Conservation (phyloP, 2,113 vertebrate species). For the Galbula dea region DNA sequence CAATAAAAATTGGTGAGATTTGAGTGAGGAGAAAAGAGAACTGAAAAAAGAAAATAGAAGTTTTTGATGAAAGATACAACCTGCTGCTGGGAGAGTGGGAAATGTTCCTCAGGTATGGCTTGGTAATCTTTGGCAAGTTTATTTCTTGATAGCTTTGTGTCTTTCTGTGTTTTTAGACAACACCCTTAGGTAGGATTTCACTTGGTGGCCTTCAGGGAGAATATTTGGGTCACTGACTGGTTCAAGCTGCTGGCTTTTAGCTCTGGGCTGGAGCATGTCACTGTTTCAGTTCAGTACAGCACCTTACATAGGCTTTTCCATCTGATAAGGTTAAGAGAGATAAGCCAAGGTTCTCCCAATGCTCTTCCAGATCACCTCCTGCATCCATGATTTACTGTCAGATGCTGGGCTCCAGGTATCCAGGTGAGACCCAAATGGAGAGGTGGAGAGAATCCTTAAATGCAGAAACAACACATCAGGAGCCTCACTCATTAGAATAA, state of each 20-base stretch:
- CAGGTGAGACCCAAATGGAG: not conserved
- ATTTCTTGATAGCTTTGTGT: not conserved
- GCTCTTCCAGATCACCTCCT: not conserved
- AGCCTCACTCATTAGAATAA: not conserved
- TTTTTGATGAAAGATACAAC: not conserved
- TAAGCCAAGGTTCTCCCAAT: not conserved
- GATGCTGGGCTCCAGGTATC: not conserved
- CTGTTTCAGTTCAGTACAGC: not conserved
- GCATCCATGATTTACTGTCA: not conserved
- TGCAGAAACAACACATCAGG: not conserved
- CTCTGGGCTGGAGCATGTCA: not conserved
- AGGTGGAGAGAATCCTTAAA: not conserved
- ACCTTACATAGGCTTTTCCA: accelerated
- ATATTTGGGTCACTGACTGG: not conserved
- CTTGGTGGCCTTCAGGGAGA: not conserved
- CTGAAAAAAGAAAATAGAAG: not conserved
- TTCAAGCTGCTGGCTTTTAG: not conserved
- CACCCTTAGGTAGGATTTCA: not conserved
- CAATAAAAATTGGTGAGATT: not conserved
- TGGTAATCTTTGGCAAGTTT: not conserved
- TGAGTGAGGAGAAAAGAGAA: not conserved
- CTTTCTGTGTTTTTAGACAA: not conserved
- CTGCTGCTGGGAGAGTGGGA: not conserved
- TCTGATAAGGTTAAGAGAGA: not conserved
- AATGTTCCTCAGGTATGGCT: not conserved